These are phyloP conservation scores for Thalassaphorura encarpata DNA, from an alignment of 1,140 invertebrate genomes.

Conservation along the genomic window DNA sequence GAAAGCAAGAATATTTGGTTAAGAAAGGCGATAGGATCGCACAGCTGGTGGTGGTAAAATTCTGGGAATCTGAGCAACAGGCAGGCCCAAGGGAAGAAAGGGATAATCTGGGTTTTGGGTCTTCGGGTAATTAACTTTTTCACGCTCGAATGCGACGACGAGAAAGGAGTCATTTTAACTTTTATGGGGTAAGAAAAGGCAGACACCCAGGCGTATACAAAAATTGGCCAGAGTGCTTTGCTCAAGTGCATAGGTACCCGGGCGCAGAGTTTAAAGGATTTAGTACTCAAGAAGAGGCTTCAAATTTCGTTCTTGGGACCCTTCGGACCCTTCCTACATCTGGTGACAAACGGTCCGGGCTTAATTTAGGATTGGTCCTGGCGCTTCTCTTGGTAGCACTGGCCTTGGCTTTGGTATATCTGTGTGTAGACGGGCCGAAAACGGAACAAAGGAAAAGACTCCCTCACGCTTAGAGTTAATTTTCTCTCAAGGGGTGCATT, in stretches of 20 bases:
- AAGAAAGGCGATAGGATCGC: not conserved
- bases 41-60: not conserved
- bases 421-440: too few relatives aligned
- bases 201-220: too few relatives aligned
- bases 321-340: too few relatives aligned
- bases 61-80: not conserved
- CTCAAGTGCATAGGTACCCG: not conserved
- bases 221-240: not conserved
- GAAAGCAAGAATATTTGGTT: not conserved
- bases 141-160: not conserved
- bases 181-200: too few relatives aligned
- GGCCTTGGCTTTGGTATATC: too few relatives aligned
- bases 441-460: too few relatives aligned
- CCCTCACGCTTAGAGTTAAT: too few relatives aligned
- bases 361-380: too few relatives aligned
- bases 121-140: not conserved
- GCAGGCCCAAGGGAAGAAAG: not conserved
- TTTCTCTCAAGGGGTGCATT: too few relatives aligned
- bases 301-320: not conserved
- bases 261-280: not conserved
- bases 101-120: not conserved
- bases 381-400: too few relatives aligned
- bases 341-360: too few relatives aligned
- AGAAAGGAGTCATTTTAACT: not conserved
- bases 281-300: not conserved